A percentile compares a stretch with the other conserved stretches of the same genome.
Conservation (phyloP, 1,140 invertebrate genomes). For the Heliconius hermathena region DNA sequence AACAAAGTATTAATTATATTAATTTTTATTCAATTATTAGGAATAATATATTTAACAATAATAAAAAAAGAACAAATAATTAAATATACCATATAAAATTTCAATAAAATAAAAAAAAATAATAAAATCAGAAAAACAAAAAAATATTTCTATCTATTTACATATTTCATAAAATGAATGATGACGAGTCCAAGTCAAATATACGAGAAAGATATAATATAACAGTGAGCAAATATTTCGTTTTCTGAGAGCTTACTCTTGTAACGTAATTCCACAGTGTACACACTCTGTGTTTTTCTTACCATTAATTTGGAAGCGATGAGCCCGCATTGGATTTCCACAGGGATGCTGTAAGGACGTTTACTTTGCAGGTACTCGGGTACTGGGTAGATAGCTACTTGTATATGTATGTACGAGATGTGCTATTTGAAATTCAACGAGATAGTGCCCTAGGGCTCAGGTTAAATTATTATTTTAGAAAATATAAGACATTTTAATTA, state of each 20-base stretch:
- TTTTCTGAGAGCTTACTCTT: background rate
- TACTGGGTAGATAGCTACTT: background rate
- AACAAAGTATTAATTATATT: too few species aligned
- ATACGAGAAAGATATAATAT: background rate
- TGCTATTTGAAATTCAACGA: slow-evolving; percentile 10
- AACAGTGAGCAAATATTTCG: background rate
- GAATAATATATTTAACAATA: too few species aligned
- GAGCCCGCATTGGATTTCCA: slow-evolving; percentile 25
- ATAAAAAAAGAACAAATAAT: too few species aligned
- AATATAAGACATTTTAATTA: background rate
- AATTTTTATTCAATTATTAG: too few species aligned
- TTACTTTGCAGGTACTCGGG: slow-evolving; percentile 8
- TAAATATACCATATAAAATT: too few species aligned
- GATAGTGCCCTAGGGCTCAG: background rate
- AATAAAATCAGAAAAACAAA: background rate
- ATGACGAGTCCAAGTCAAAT: background rate
- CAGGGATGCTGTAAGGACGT: slow-evolving; percentile 15
- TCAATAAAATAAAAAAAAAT: background rate
- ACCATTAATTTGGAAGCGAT: slow-evolving; percentile 26
- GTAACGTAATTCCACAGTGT: slow-evolving; percentile 22
- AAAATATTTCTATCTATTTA: background rate
- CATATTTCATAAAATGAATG: background rate
- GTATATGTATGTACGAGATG: background rate
- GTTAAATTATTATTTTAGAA: background rate
- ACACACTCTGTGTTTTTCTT: slow-evolving; percentile 28